phyloP scores from a whole-genome alignment of 30 jellyfish, hydroid and myxozoan genomes.

The Pelagia noctiluca region DNA sequence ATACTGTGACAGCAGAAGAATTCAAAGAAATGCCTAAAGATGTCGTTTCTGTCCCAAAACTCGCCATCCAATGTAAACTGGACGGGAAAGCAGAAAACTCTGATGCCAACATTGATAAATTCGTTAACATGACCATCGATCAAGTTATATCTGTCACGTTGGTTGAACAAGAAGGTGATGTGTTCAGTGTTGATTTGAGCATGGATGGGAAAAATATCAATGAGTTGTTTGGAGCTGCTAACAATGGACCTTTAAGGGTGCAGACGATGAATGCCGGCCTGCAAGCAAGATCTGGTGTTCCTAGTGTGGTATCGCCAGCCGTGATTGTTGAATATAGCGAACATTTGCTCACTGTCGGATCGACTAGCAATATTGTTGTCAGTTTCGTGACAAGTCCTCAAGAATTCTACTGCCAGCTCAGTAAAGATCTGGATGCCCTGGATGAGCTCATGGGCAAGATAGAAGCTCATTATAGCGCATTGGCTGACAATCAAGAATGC shows the following conservation, averaged over 20 bases:
- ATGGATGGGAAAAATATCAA: conserved; percentile 9
- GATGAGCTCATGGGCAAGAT: conserved; percentile 51
- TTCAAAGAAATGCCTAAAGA: conserved; percentile 26
- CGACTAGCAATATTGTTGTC: conserved; percentile 39
- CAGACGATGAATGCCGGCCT: conserved; percentile 8
- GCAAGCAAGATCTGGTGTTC: background rate
- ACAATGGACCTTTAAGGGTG: conserved; percentile 23
- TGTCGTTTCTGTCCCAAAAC: conserved; percentile 18
- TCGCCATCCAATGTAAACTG: conserved; percentile 51
- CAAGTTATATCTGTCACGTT: conserved; percentile 28
- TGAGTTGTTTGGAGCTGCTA: conserved; percentile 5
- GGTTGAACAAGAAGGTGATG: conserved; percentile 8
- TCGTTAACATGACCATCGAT: conserved; percentile 30
- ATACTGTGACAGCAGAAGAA: conserved; percentile 20
- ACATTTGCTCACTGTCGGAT: background rate
- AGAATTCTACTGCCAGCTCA: conserved; percentile 71
- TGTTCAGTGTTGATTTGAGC: background rate
- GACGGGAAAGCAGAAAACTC: conserved; percentile 14
- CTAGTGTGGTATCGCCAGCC: conserved; percentile 35
- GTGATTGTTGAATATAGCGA: conserved; percentile 61
- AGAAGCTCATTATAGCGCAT: conserved; percentile 25
- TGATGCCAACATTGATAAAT: conserved; percentile 44
- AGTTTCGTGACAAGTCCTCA: conserved; percentile 42
- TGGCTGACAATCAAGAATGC: background rate
- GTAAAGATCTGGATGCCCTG: conserved; percentile 11